These are phyloP conservation scores for Laspeyria flexula DNA, from an alignment of 2,888 invertebrate genomes.

Conservation along the genomic window DNA sequence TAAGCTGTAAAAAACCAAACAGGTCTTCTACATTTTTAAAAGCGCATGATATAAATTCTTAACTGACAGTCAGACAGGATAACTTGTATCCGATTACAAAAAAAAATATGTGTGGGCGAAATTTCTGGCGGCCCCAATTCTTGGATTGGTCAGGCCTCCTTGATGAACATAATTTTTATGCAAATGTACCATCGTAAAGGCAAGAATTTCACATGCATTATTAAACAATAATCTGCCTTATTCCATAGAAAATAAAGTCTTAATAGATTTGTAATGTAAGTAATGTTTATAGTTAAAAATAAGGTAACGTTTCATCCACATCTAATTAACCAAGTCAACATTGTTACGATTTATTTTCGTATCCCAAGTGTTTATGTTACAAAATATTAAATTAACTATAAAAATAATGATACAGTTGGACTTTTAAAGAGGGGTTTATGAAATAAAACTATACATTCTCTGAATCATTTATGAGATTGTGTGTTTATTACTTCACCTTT, in stretches of 20 bases:
- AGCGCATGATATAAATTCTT: constrained; percentile 53
- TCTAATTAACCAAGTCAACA: constrained; percentile 53
- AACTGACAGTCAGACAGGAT: constrained; percentile 45
- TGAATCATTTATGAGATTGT: background rate
- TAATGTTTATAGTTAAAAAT: constrained; percentile 20
- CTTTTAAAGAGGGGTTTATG: background rate
- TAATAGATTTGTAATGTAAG: too few relatives aligned
- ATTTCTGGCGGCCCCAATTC: constrained; percentile 48
- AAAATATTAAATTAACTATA: constrained; percentile 32
- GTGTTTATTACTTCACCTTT: too few relatives aligned
- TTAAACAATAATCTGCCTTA: constrained; percentile 22
- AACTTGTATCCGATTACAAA: constrained; percentile 57
- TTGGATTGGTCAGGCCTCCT: constrained; percentile 53
- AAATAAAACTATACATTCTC: background rate
- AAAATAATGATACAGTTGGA: constrained; percentile 35
- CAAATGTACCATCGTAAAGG: constrained; percentile 44
- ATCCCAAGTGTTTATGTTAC: constrained; percentile 27
- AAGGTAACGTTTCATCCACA: constrained; percentile 40
- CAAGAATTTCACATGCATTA: constrained; percentile 23
- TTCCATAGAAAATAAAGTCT: too few relatives aligned
- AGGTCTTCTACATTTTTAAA: constrained; percentile 45
- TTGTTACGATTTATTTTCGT: constrained; percentile 49
- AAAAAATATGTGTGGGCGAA: constrained; percentile 55
- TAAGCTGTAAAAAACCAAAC: constrained; percentile 37
- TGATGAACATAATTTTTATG: constrained; percentile 62